These are phyloP conservation scores for Bhutanitis thaidina DNA, from an alignment of 2,888 invertebrate species.

Conservation along the genomic window DNA sequence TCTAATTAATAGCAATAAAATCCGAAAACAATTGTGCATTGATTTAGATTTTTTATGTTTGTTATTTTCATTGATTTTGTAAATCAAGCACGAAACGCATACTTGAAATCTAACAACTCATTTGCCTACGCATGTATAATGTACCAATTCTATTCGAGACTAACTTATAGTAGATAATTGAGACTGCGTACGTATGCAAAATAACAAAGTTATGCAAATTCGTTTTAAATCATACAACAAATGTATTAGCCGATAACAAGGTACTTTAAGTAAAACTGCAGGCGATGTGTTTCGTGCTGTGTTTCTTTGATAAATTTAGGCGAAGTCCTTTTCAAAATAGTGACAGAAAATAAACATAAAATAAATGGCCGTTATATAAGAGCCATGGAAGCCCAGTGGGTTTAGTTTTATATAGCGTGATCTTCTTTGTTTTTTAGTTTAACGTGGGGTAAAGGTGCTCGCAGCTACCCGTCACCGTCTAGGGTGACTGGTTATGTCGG, in stretches of 20 bases:
- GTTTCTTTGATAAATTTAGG: not conserved
- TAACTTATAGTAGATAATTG: conserved; percentile 7
- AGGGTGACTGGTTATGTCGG: no score
- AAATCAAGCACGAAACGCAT: not conserved
- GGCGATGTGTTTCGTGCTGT: not conserved
- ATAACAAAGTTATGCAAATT: conserved; percentile 15
- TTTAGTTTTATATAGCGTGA: no score
- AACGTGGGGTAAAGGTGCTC: no score
- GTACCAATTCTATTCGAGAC: conserved; percentile 5
- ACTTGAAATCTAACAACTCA: not conserved
- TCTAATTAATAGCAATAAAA: no score
- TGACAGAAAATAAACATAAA: not conserved
- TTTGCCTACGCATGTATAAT: not conserved
- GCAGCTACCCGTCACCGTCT: no score
- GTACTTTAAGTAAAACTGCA: not conserved
- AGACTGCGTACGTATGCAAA: conserved; percentile 4
- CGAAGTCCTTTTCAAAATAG: conserved; percentile 2
- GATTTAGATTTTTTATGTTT: no score
- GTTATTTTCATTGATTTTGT: not conserved
- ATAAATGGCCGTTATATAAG: no score
- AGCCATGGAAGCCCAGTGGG: no score
- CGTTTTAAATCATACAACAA: not conserved
- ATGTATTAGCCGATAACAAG: not conserved
- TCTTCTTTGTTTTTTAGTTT: no score
- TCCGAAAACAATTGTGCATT: no score